Conservation (phyloP, 1,140 invertebrate genomes). For the Drosophila willistoni region DNA sequence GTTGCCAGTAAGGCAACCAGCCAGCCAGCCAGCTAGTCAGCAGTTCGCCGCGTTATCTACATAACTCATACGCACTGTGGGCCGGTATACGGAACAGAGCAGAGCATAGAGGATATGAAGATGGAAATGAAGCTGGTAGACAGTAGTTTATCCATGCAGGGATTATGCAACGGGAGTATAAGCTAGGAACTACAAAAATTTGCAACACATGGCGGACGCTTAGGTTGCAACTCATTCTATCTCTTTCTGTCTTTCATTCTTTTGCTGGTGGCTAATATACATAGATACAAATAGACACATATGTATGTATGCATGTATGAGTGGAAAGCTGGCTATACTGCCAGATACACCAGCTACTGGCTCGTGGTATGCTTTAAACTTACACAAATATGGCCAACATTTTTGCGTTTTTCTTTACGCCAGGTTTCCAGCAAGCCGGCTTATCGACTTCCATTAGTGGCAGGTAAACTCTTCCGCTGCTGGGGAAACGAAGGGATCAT, state of each 20-base stretch:
- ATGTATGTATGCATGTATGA: background rate
- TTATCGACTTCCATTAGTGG: conserved; percentile 55
- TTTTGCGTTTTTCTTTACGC: conserved; percentile 25
- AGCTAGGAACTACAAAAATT: conserved; percentile 47
- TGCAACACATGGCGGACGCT: conserved; percentile 38
- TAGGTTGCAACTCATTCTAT: background rate
- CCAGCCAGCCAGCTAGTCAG: conserved; percentile 32
- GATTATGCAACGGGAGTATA: conserved; percentile 18
- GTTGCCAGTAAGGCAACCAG: conserved; percentile 26
- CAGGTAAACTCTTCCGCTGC: conserved; percentile 43
- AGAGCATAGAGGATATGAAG: conserved; percentile 2
- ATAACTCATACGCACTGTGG: conserved; percentile 72
- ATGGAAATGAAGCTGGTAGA: conserved; percentile 17
- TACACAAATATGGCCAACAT: conserved; percentile 52
- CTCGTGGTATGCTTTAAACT: conserved; percentile 48
- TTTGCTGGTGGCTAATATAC: background rate
- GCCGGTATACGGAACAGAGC: background rate
- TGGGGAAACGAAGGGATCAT: background rate
- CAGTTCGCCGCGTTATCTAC: conserved; percentile 54
- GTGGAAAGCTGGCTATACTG: conserved; percentile 18
- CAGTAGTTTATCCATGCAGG: conserved; percentile 26
- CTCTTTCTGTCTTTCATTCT: too few relatives aligned
- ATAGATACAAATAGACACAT: conserved; percentile 10
- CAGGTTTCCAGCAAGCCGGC: conserved; percentile 39
- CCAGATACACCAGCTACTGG: conserved; percentile 11